Evolutionary conservation across 2,888 invertebrate species (phyloP).

Genomic region (Chrysopilus asiliformis): DNA sequence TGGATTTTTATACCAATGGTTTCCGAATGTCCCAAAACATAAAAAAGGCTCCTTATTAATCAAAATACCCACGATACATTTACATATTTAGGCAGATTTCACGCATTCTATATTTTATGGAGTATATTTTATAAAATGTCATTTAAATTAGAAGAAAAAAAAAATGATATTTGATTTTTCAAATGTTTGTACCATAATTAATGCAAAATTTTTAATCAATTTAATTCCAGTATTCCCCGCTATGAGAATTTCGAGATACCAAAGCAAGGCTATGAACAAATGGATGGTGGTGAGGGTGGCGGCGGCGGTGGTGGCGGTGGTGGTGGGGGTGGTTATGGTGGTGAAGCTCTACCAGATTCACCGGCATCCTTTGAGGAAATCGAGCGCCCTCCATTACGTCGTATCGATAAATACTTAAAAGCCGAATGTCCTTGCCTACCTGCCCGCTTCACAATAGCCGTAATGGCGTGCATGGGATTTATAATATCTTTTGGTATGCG

Average conservation of each 20-base stretch:
- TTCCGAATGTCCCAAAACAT: no score
- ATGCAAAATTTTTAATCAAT: no score
- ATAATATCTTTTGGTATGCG: conserved; percentile 96
- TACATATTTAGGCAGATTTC: no score
- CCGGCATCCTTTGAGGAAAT: conserved; percentile 69
- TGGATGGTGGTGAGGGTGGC: conserved; percentile 26
- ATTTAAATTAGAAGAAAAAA: no score
- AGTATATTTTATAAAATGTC: no score
- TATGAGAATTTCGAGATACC: conserved; percentile 31
- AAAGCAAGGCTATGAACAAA: conserved; percentile 29
- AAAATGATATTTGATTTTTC: no score
- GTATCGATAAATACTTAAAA: conserved; percentile 74
- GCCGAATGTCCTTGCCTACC: conserved; percentile 75
- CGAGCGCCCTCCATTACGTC: conserved; percentile 70
- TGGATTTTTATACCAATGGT: no score
- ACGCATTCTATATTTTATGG: no score
- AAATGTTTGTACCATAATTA: no score
- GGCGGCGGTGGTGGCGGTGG: conserved; percentile 4
- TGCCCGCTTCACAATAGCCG: conserved; percentile 76
- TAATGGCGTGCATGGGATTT: conserved; percentile 78
- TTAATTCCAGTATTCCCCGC: conserved; percentile 16
- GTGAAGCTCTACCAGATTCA: conserved; percentile 48
- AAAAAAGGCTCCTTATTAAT: no score
- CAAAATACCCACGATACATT: no score
- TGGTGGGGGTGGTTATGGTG: conserved; percentile 7